Evolutionary conservation across 2,113 vertebrate genomes (phyloP).

Genomic region (Nymphicus hollandicus): DNA sequence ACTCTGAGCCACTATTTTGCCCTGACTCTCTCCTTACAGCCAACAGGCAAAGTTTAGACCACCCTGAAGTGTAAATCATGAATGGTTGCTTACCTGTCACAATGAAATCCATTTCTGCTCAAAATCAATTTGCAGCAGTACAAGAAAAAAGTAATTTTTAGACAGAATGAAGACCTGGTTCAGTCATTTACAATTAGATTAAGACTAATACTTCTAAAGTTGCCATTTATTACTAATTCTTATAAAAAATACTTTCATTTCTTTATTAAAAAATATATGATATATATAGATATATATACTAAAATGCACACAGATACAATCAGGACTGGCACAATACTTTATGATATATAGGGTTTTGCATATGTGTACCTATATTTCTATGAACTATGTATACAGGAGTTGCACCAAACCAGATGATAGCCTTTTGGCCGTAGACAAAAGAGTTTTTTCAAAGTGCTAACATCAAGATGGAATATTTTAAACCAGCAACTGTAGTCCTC

Average conservation of each 20-base stretch:
- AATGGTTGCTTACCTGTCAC: not conserved
- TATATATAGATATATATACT: not conserved
- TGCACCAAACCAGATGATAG: not conserved
- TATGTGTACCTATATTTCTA: not conserved
- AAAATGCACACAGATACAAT: not conserved
- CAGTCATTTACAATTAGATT: not conserved
- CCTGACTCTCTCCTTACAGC: not conserved
- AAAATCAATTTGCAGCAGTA: not conserved
- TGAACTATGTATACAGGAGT: not conserved
- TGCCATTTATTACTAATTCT: not conserved
- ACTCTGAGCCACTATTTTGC: not conserved
- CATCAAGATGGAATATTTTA: not conserved
- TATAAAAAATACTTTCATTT: not conserved
- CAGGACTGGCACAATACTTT: not conserved
- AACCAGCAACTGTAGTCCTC: not conserved
- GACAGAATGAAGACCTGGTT: not conserved
- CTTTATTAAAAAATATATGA: not conserved
- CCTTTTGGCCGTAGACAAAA: not conserved
- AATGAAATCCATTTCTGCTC: not conserved
- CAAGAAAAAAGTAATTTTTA: not conserved
- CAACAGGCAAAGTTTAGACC: not conserved
- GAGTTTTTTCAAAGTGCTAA: not conserved
- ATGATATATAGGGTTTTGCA: rapidly evolving
- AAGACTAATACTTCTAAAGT: not conserved
- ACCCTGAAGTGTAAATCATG: not conserved